Conservation (phyloP, 1,140 invertebrate genomes). For the Lasioglossum albipes region DNA sequence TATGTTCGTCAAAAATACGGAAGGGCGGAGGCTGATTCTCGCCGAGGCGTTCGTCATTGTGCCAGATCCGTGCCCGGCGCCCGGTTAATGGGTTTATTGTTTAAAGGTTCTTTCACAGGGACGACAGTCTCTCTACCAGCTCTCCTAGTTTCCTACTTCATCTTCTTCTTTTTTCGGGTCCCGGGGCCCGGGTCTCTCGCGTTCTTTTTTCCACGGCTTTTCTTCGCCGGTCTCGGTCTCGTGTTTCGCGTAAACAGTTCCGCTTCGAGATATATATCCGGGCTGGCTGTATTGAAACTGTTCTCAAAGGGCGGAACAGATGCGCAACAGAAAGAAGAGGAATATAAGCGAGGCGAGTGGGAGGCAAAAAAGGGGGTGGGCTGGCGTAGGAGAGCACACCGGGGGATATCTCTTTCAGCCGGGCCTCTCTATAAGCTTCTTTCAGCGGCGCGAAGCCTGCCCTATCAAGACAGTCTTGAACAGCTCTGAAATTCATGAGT, state of each 20-base stretch:
- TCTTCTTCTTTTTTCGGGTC: neutral
- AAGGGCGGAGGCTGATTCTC: no score
- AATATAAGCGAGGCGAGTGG: no score
- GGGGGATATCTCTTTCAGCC: neutral
- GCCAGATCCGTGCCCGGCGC: no score
- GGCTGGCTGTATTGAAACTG: neutral
- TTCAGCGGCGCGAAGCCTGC: neutral
- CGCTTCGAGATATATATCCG: neutral
- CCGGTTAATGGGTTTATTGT: no score
- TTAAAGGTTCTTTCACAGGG: no score
- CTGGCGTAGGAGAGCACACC: no score
- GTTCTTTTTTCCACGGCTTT: no score
- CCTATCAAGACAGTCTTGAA: neutral
- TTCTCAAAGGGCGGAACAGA: conserved; percentile 1
- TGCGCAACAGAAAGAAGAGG: neutral
- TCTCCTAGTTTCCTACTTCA: neutral
- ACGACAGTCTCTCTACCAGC: no score
- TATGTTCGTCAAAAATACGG: no score
- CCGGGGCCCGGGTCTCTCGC: no score
- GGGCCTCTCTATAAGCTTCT: conserved; percentile 2
- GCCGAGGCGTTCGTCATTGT: no score
- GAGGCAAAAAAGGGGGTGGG: no score
- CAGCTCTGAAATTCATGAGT: conserved; percentile 1
- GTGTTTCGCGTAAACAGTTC: neutral
- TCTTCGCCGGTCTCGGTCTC: neutral